Percentiles rank a stretch among this genome's conserved stretches.
These are phyloP conservation scores for Chionomys nivalis DNA, from an alignment of 2,113 vertebrate species.

Conservation along the genomic window DNA sequence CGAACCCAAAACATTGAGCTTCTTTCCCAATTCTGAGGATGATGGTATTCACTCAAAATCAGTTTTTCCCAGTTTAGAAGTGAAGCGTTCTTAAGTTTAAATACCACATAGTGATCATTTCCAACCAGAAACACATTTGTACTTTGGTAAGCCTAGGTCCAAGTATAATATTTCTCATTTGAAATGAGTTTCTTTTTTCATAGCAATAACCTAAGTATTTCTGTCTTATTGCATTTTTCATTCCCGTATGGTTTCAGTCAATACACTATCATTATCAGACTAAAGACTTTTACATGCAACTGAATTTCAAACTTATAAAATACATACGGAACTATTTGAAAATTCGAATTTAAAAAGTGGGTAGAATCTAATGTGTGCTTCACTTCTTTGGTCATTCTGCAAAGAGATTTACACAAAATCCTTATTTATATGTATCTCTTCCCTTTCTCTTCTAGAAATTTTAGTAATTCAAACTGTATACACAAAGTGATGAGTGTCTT, in stretches of 20 bases:
- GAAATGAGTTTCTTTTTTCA: conserved; percentile 26
- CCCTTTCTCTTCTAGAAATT: neutral
- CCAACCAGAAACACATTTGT: conserved; percentile 42
- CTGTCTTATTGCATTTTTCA: conserved; percentile 60
- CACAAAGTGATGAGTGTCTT: conserved; percentile 8
- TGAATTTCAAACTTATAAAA: conserved; percentile 62
- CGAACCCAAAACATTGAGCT: conserved; percentile 40
- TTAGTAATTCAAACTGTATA: neutral
- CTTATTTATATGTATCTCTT: neutral
- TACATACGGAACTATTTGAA: conserved; percentile 48
- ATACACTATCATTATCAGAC: conserved; percentile 58
- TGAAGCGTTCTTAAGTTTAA: conserved; percentile 60
- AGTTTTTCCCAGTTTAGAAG: conserved; percentile 75
- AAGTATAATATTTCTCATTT: conserved; percentile 45
- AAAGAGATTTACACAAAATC: conserved; percentile 50
- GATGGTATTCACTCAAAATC: conserved; percentile 61
- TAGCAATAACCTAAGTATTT: conserved; percentile 31
- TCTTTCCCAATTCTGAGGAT: conserved; percentile 60
- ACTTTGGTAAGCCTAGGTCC: neutral
- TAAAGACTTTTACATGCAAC: conserved; percentile 60
- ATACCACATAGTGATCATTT: conserved; percentile 51
- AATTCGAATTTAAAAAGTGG: conserved; percentile 59
- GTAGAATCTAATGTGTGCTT: conserved; percentile 37
- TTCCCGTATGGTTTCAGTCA: conserved; percentile 45
- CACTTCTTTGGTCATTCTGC: neutral